phyloP scores from a whole-genome alignment of 1,140 invertebrate genomes.

The Manduca sexta region DNA sequence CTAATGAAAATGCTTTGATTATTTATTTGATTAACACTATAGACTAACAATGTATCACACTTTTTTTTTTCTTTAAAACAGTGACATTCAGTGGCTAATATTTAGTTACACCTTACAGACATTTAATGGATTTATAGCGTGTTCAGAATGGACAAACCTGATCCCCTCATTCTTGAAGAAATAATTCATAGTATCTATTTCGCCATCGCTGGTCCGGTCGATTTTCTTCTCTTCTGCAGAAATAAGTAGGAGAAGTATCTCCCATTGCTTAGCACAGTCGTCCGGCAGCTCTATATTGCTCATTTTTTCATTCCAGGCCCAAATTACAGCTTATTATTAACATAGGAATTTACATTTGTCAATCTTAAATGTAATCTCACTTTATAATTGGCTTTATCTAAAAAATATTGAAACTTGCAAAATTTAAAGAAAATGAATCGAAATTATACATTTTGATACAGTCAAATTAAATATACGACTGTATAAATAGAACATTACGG shows the following conservation, averaged over 20 bases:
- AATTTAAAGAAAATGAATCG: too few species aligned
- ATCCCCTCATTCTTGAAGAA: constrained; percentile 52
- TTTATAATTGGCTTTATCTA: too few species aligned
- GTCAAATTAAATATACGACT: too few species aligned
- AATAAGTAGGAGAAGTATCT: constrained; percentile 50
- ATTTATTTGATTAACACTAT: too few species aligned
- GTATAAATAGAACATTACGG: too few species aligned
- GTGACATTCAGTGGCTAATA: background rate
- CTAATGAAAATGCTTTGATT: too few species aligned
- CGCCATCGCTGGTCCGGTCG: constrained; percentile 44
- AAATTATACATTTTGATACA: too few species aligned
- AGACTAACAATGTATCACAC: too few species aligned
- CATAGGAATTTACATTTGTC: background rate
- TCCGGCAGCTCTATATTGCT: constrained; percentile 21
- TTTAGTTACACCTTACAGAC: too few species aligned
- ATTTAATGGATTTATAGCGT: too few species aligned
- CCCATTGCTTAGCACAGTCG: constrained; percentile 59
- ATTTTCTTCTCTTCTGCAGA: constrained; percentile 62
- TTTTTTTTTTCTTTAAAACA: too few species aligned
- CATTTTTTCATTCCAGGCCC: background rate
- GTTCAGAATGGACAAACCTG: constrained; percentile 27
- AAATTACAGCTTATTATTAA: background rate
- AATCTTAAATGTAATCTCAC: background rate
- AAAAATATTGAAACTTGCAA: too few species aligned
- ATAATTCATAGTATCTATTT: constrained; percentile 57